These are phyloP conservation scores for Chloropsis hardwickii DNA, from an alignment of 2,113 vertebrate species.

Conservation along the genomic window DNA sequence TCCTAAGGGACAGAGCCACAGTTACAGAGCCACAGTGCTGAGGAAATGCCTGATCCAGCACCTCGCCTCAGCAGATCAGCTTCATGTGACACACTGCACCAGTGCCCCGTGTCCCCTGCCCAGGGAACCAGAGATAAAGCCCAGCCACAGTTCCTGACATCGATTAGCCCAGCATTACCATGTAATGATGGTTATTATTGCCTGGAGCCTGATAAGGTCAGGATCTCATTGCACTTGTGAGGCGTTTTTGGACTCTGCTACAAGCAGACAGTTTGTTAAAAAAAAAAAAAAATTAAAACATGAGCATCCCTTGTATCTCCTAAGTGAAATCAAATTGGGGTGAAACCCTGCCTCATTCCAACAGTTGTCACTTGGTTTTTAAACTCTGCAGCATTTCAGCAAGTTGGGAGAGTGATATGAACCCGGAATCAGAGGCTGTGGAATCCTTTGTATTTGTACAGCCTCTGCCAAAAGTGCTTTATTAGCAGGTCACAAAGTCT, in stretches of 20 bases:
- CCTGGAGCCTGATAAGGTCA: background rate
- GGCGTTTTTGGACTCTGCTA: background rate
- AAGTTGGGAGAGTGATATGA: background rate
- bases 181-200: background rate
- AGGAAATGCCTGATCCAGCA: background rate
- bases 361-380: background rate
- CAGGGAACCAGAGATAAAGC: background rate
- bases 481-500: conserved; percentile 63
- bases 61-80: background rate
- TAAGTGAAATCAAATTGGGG: background rate
- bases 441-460: conserved; percentile 52
- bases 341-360: background rate
- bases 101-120: background rate
- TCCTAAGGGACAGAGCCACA: background rate
- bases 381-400: conserved; percentile 2
- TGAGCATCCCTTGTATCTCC: background rate
- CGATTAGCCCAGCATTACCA: background rate
- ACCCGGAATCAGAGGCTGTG: conserved; percentile 17
- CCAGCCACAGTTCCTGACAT: background rate
- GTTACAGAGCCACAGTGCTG: background rate
- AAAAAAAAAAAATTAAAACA: background rate
- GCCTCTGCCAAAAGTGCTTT: conserved; percentile 56
- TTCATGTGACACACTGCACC: background rate
- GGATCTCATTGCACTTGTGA: background rate
- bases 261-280: background rate